These are phyloP conservation scores for Peromyscus polionotus DNA, from an alignment of 2,113 vertebrate genomes.

Conservation along the genomic window DNA sequence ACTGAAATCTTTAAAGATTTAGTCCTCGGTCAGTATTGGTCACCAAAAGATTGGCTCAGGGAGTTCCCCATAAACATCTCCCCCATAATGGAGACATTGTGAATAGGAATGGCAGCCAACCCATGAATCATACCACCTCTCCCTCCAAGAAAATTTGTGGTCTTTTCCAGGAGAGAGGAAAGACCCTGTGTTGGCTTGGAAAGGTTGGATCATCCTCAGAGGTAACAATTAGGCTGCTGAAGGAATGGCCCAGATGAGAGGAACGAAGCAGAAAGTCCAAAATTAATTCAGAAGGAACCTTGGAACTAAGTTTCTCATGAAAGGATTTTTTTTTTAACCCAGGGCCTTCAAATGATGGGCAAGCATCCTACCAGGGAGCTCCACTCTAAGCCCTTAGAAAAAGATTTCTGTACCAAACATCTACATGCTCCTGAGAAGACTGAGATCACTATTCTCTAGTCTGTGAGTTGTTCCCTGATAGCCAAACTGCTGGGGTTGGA, in stretches of 20 bases:
- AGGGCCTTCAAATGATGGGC: background rate
- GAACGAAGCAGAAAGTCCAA: slow-evolving; percentile 30
- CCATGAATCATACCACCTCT: slow-evolving; percentile 6
- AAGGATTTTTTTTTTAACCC: background rate
- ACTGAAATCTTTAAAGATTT: slow-evolving; percentile 22
- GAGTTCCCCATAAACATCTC: background rate
- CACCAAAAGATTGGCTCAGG: background rate
- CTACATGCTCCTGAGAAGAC: background rate
- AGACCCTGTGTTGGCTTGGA: slow-evolving; percentile 17
- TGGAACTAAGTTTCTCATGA: slow-evolving; percentile 8
- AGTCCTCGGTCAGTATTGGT: background rate
- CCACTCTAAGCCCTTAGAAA: background rate
- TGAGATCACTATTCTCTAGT: background rate
- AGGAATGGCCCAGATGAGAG: slow-evolving; percentile 17
- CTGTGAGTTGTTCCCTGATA: background rate
- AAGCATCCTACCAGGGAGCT: background rate
- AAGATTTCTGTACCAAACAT: slow-evolving; percentile 33
- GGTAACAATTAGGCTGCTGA: slow-evolving; percentile 10
- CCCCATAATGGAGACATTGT: background rate
- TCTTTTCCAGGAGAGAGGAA: slow-evolving; percentile 25
- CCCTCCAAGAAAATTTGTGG: slow-evolving; percentile 2
- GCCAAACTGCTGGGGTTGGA: background rate
- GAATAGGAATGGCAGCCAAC: background rate
- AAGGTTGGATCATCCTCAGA: background rate
- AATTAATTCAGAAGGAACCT: slow-evolving; percentile 14